Evolutionary conservation across 2,888 invertebrate genomes (phyloP).

Genomic region (Chrysodeixis includens): DNA sequence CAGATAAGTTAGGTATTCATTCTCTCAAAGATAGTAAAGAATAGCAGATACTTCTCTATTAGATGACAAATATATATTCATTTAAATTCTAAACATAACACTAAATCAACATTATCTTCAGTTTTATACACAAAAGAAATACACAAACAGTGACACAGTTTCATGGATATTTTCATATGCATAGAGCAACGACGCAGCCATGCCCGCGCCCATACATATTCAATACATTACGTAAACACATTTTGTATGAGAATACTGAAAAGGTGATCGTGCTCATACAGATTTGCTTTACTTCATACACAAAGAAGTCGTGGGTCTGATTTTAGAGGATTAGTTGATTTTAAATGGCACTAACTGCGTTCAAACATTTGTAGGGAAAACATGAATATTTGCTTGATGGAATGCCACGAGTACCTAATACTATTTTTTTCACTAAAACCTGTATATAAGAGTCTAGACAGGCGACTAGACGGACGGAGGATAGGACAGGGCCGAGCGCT

Average conservation of each 20-base stretch:
- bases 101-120: neutral
- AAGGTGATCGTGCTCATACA: conserved; percentile 10
- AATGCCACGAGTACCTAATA: too few species aligned
- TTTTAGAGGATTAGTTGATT: conserved; percentile 9
- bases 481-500: too few species aligned
- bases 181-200: conserved; percentile 13
- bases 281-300: conserved; percentile 12
- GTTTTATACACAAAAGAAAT: conserved; percentile 8
- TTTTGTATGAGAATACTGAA: conserved; percentile 45
- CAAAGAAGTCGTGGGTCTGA: conserved; percentile 36
- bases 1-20: too few species aligned
- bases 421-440: too few species aligned
- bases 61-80: too few species aligned
- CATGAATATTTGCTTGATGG: neutral
- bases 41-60: too few species aligned
- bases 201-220: conserved; percentile 5
- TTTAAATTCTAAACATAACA: neutral
- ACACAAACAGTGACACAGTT: conserved; percentile 26
- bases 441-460: too few species aligned
- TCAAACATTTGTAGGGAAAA: neutral
- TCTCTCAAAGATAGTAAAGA: too few species aligned
- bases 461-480: too few species aligned
- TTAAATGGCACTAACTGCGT: neutral
- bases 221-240: conserved; percentile 20
- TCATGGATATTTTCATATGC: conserved; percentile 11